Conservation (phyloP, 2,113 vertebrate species). For the Eonycteris spelaea region DNA sequence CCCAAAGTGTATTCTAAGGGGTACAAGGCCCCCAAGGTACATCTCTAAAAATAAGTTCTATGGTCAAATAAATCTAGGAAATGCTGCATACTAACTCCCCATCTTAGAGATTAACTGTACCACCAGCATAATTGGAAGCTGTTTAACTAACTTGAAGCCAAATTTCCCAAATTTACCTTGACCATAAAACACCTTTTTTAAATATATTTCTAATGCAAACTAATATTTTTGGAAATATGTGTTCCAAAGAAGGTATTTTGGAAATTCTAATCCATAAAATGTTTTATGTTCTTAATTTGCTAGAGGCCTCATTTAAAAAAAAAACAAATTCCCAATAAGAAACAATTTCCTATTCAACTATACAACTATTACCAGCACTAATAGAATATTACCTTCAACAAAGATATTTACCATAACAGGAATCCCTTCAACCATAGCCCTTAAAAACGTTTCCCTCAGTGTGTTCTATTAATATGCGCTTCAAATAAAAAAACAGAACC, state of each 20-base stretch:
- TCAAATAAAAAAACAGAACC: not conserved
- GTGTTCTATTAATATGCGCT: not conserved
- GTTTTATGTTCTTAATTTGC: not conserved
- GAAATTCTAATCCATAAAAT: constrained; percentile 29
- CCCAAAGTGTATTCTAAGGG: not conserved
- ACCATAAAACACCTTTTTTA: not conserved
- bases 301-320: not conserved
- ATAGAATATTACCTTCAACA: not conserved
- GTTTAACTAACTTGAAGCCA: constrained; percentile 36
- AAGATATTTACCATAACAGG: not conserved
- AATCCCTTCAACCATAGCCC: not conserved
- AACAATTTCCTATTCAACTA: not conserved
- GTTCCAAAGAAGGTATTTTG: not conserved
- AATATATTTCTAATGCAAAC: not conserved
- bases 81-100: not conserved
- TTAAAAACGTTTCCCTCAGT: not conserved
- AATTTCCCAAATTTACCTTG: constrained; percentile 18
- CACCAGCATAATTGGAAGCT: not conserved
- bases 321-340: not conserved
- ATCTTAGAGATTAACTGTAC: not conserved
- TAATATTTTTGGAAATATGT: not conserved
- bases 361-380: not conserved
- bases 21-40: not conserved
- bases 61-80: constrained; percentile 23
- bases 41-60: constrained; percentile 12